A percentile compares a stretch with the other conserved stretches of the same genome.
These are phyloP conservation scores for Limonius californicus DNA, from an alignment of 1,140 invertebrate genomes.

Conservation along the genomic window DNA sequence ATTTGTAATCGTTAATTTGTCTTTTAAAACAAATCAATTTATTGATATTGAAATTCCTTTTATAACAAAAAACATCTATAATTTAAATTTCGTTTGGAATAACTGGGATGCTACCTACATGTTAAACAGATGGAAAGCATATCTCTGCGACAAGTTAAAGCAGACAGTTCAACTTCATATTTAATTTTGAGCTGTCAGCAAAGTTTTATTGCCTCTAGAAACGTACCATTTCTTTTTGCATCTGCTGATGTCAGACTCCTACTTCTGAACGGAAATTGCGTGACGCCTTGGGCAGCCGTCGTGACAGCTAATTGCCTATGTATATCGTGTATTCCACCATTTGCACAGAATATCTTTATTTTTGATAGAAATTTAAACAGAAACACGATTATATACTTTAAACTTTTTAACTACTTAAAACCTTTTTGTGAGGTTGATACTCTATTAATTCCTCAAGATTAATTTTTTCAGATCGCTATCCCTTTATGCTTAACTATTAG, in stretches of 20 bases:
- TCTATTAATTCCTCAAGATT: too few species aligned
- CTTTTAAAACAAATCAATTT: too few species aligned
- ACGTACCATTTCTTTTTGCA: slow-evolving; percentile 34
- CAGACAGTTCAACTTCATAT: slow-evolving; percentile 42
- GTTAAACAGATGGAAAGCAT: slow-evolving; percentile 15
- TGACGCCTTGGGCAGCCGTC: slow-evolving; percentile 30
- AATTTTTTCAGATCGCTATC: too few species aligned
- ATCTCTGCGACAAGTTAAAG: slow-evolving; percentile 22
- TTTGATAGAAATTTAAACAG: not conserved
- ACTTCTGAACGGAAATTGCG: slow-evolving; percentile 33
- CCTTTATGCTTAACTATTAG: too few species aligned
- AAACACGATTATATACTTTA: not conserved
- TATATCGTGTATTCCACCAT: not conserved
- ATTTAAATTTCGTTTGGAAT: too few species aligned
- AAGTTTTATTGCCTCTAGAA: slow-evolving; percentile 41
- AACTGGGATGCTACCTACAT: not conserved
- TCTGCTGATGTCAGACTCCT: slow-evolving; percentile 36
- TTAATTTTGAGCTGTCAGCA: slow-evolving; percentile 41
- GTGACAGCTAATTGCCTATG: slow-evolving; percentile 7
- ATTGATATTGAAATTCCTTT: not conserved
- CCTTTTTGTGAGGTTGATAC: too few species aligned
- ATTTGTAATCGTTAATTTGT: too few species aligned
- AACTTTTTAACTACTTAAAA: too few species aligned
- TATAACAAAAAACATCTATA: not conserved
- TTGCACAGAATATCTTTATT: too few species aligned